Evolutionary conservation across 1,140 invertebrate species (phyloP).

Genomic region (Eueides isabella): DNA sequence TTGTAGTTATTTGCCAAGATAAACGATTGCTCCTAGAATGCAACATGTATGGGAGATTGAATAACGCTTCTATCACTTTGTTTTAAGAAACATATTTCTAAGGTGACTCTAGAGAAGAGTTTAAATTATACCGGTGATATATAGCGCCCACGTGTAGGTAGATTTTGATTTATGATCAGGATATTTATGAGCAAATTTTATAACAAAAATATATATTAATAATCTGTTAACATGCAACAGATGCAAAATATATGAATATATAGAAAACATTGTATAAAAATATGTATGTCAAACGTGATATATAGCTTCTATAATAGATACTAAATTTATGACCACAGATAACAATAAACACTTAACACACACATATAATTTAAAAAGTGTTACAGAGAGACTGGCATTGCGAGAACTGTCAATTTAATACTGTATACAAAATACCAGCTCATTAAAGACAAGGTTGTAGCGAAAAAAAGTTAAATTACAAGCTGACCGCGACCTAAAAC

Average conservation of each 20-base stretch:
- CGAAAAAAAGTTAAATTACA: conserved; percentile 37
- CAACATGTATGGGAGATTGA: conserved; percentile 18
- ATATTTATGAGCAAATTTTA: background rate
- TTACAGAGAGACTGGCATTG: conserved; percentile 22
- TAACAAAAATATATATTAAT: background rate
- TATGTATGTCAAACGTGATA: too few species aligned
- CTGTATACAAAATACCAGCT: conserved; percentile 29
- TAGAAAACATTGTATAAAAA: too few species aligned
- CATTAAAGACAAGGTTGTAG: conserved; percentile 37
- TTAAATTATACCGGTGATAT: conserved; percentile 23
- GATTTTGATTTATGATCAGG: background rate
- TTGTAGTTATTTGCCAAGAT: conserved; percentile 40
- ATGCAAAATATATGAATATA: too few species aligned
- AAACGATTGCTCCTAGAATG: conserved; percentile 25
- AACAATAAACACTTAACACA: background rate
- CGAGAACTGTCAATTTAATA: conserved; percentile 39
- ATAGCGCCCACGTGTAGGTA: background rate
- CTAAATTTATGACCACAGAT: background rate
- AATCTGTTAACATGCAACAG: too few species aligned
- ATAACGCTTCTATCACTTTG: conserved; percentile 2
- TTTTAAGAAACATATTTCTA: conserved; percentile 16
- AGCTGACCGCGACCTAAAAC: conserved; percentile 42
- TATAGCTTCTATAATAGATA: too few species aligned
- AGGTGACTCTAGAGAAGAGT: background rate
- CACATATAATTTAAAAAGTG: conserved; percentile 5